phyloP scores from a whole-genome alignment of 1,140 invertebrate species.

The Cydia strobilella region DNA sequence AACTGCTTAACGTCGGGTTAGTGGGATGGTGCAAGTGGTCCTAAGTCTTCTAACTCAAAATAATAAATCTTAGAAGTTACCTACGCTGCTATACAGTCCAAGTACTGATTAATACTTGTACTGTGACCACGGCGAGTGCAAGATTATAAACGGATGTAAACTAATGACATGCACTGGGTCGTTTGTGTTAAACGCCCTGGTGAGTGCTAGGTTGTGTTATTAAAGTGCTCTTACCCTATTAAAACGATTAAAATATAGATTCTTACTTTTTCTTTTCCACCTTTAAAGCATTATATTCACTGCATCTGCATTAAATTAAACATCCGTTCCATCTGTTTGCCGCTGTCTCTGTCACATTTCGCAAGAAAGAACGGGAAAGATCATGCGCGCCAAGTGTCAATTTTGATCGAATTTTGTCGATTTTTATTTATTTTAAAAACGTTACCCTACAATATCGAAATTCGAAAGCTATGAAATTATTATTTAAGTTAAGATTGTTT shows the following conservation, averaged over 20 bases:
- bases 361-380: too few relatives aligned
- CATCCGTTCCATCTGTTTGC: too few relatives aligned
- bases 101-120: background rate
- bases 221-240: background rate
- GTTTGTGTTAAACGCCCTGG: background rate
- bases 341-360: too few relatives aligned
- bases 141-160: slow-evolving; percentile 17
- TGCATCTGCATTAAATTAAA: background rate
- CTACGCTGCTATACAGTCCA: background rate
- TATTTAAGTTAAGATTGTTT: too few relatives aligned
- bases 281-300: background rate
- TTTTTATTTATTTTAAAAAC: too few relatives aligned
- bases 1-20: too few relatives aligned
- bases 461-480: too few relatives aligned
- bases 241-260: background rate
- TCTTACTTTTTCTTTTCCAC: too few relatives aligned
- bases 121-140: background rate
- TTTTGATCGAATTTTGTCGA: too few relatives aligned
- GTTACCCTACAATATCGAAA: too few relatives aligned
- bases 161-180: background rate
- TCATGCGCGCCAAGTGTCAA: too few relatives aligned
- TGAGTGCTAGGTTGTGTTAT: background rate
- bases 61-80: background rate
- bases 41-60: background rate
- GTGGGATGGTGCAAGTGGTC: too few relatives aligned